phyloP scores from a whole-genome alignment of 2,888 invertebrate genomes.

The Toxonevra muliebris region DNA sequence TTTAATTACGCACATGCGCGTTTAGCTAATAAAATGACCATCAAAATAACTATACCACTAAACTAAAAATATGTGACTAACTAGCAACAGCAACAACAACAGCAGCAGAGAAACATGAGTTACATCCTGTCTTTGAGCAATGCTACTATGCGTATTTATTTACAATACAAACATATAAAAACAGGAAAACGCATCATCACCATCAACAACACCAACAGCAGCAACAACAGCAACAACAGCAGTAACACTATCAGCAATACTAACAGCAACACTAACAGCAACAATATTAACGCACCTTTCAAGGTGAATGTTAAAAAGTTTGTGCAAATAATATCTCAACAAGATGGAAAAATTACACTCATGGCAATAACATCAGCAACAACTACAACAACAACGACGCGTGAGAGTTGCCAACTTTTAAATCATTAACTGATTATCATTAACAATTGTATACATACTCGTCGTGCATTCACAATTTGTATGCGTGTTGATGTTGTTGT shows the following conservation, averaged over 20 bases:
- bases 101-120: slow-evolving; percentile 5
- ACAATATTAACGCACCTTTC: slow-evolving; percentile 34
- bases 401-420: too few relatives aligned
- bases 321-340: slow-evolving; percentile 18
- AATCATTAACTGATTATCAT: too few relatives aligned
- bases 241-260: slow-evolving; percentile 14
- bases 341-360: slow-evolving; percentile 3
- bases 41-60: slow-evolving; percentile 17
- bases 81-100: background rate
- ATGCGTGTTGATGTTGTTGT: too few relatives aligned
- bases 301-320: slow-evolving; percentile 30
- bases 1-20: too few relatives aligned
- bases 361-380: slow-evolving; percentile 2
- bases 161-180: slow-evolving; percentile 9
- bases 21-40: background rate
- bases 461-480: too few relatives aligned
- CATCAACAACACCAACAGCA: background rate
- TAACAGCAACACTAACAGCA: slow-evolving; percentile 16
- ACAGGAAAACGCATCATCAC: slow-evolving; percentile 5
- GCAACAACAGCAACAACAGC: background rate
- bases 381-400: slow-evolving; percentile 2
- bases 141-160: background rate
- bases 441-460: too few relatives aligned
- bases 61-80: too few relatives aligned
- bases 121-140: too few relatives aligned